phyloP scores from a whole-genome alignment of 1,140 invertebrate genomes.

The Lineus longissimus region DNA sequence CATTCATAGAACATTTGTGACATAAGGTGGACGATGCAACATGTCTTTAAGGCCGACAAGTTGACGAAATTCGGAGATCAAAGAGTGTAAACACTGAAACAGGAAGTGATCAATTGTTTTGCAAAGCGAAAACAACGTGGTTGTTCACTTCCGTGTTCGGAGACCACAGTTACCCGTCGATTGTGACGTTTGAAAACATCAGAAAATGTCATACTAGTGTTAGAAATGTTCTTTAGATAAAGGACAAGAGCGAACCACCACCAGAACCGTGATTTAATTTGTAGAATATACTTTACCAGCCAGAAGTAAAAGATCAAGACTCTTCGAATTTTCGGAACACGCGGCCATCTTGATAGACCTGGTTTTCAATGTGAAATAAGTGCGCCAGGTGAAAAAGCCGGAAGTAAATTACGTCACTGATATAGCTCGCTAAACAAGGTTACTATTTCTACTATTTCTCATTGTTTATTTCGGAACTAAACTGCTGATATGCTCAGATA shows the following conservation, averaged over 20 bases:
- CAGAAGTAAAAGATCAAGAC: not conserved
- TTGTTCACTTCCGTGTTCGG: conserved; percentile 4
- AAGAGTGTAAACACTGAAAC: not conserved
- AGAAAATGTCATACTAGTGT: too few species aligned
- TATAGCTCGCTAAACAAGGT: too few species aligned
- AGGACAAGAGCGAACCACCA: too few species aligned
- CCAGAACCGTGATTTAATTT: not conserved
- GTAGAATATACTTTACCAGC: not conserved
- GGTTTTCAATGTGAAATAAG: not conserved
- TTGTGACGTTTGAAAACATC: too few species aligned
- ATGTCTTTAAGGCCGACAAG: too few species aligned
- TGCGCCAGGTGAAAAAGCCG: not conserved
- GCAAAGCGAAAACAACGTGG: conserved; percentile 1
- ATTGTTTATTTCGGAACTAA: too few species aligned
- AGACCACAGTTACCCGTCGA: not conserved
- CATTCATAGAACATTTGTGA: too few species aligned
- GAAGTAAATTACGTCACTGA: not conserved
- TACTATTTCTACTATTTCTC: too few species aligned
- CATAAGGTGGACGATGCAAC: too few species aligned
- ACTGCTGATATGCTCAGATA: too few species aligned
- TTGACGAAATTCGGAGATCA: too few species aligned
- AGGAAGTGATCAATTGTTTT: not conserved
- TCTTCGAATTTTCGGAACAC: conserved; percentile 3
- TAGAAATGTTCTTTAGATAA: too few species aligned
- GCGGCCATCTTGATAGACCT: conserved; percentile 7